Evolutionary conservation across 2,888 invertebrate species (phyloP), one percentile per base, ranked within the genome.

Genomic region (Vanessa cardui): DNA sequence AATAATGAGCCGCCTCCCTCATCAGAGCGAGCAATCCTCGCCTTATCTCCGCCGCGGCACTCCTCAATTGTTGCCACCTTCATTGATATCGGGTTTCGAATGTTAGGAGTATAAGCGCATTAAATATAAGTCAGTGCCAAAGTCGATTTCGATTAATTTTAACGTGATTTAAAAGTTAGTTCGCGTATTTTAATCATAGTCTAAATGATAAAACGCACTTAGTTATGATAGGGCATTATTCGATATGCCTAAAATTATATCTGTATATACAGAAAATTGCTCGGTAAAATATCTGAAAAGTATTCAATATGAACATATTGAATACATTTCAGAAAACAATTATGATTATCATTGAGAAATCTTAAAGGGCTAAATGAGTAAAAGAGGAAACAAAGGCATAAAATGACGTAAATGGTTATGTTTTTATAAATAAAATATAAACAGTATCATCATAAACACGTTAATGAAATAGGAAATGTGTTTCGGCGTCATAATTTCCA

Each of bases 401-500:
- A 54, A 46, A 21, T 9, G 26, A 15, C 16, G 45, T 46, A 39
- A 20, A 16, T 33, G 16, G 9, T 6, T 39, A 15, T 7, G 20
- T 49, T 58, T 20, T 2, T 12, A 47, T 47, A 47, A 60, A 47
- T 60, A 69, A 70, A 69, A 74, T 74, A 71, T 71, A 64, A 66
- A 72, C 46, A 39, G 63, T 72, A 75, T 74, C 77, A 76, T 77
- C 69, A 78, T 78, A 83, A 85, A 83, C 83, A 80, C 83, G 83
- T 84, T 81, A 79, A 78, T 82, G 84, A 84, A 87, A 89, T 88
- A 89, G 92, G 91, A 91, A 91, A 91, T 89, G 85, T 90, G 88
- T 90, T 90, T 88, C 86, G 89, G 90, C 84, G 89, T 91, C 90
- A 92, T 92, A 92, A 92, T 91, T 92, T 91, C 81, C 86, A 88